Conservation (phyloP, 1,140 invertebrate species). For the Heterodera schachtii region DNA sequence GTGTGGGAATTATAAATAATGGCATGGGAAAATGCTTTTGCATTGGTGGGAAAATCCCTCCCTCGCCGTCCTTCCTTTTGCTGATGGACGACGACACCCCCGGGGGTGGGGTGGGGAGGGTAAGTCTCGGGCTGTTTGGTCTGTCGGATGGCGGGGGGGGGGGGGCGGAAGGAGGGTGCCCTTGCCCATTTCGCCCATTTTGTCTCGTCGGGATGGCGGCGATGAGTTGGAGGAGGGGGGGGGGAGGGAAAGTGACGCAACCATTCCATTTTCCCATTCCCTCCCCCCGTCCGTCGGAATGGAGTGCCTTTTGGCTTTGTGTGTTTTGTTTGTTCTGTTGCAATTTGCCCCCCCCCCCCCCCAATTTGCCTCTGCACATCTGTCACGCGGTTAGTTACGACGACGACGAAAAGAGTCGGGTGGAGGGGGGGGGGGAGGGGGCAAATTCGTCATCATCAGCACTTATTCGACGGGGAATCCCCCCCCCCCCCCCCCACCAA, state of each 20-base stretch:
- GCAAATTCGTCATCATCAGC: neutral
- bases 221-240: neutral
- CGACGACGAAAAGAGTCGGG: neutral
- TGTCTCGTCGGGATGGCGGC: neutral
- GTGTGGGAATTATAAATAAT: neutral
- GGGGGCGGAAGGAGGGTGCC: neutral
- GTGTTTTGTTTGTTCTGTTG: neutral
- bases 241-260: neutral
- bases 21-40: neutral
- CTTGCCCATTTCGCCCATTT: neutral
- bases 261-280: no score
- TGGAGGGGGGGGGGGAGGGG: no score
- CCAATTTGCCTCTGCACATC: no score
- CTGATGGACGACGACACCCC: neutral
- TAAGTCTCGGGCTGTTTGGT: neutral
- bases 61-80: neutral
- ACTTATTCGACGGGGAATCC: neutral
- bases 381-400: no score
- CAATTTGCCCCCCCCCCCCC: neutral
- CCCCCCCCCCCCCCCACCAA: no score
- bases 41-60: neutral
- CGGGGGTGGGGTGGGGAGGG: no score
- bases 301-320: neutral
- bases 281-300: neutral
- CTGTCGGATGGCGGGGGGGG: no score